A percentile compares a stretch with the other conserved stretches of the same genome.
Conservation (phyloP, 2,888 invertebrate species). For the Acrocera orbiculus region DNA sequence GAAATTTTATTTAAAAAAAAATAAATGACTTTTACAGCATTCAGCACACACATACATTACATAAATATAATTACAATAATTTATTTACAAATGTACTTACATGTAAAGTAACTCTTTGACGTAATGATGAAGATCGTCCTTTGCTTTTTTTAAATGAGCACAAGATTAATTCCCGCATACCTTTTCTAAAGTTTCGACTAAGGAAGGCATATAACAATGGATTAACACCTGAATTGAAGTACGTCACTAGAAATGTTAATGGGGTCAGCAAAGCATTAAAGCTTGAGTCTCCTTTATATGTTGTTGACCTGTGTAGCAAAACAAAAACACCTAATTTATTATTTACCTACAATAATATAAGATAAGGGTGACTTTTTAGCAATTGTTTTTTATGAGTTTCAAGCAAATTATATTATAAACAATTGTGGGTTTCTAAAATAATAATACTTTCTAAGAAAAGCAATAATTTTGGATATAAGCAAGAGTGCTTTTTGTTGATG, state of each 20-base stretch:
- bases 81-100: slow-evolving; percentile 17
- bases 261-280: slow-evolving; percentile 67
- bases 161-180: slow-evolving; percentile 62
- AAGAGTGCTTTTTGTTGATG: too few relatives aligned
- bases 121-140: slow-evolving; percentile 26
- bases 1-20: too few relatives aligned
- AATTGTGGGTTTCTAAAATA: too few relatives aligned
- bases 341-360: too few relatives aligned
- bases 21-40: too few relatives aligned
- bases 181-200: slow-evolving; percentile 61
- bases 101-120: slow-evolving; percentile 27
- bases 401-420: too few relatives aligned
- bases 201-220: slow-evolving; percentile 80
- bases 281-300: slow-evolving; percentile 51
- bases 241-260: slow-evolving; percentile 69
- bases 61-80: slow-evolving; percentile 1
- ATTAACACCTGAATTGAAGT: slow-evolving; percentile 80
- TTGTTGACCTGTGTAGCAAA: slow-evolving; percentile 36
- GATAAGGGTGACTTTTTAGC: too few relatives aligned
- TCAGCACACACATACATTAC: too few relatives aligned
- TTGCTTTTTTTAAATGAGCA: slow-evolving; percentile 36
- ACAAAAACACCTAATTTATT: too few relatives aligned
- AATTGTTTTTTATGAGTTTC: too few relatives aligned
- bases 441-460: too few relatives aligned
- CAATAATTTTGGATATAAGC: too few relatives aligned